phyloP scores from a whole-genome alignment of 2,888 invertebrate species.

The Xylota segnis region DNA sequence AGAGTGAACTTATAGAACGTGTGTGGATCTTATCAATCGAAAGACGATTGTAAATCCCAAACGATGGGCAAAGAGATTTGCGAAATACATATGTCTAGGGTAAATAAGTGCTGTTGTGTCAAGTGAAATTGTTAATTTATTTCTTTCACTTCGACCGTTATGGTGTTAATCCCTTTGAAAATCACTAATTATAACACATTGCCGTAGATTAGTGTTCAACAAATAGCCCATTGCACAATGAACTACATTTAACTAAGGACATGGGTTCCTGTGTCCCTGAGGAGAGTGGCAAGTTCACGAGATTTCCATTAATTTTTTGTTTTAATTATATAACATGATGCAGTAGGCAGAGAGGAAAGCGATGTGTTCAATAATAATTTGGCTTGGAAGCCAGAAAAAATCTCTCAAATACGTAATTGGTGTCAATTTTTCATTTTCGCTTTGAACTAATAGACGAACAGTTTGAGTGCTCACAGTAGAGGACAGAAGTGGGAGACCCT shows the following conservation, averaged over 20 bases:
- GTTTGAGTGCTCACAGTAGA: conserved; percentile 28
- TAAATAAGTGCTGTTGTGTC: conserved; percentile 6
- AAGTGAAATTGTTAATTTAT: conserved; percentile 7
- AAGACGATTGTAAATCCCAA: conserved; percentile 21
- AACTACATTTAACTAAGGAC: conserved; percentile 11
- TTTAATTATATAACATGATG: conserved; percentile 22
- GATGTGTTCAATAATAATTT: conserved; percentile 59
- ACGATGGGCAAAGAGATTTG: conserved; percentile 12
- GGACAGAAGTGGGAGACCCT: conserved; percentile 3
- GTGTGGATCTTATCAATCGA: conserved; percentile 60
- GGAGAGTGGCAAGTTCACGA: conserved; percentile 32
- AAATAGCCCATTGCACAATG: conserved; percentile 31
- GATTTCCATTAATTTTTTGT: conserved; percentile 9
- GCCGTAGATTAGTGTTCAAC: conserved; percentile 16
- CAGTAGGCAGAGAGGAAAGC: conserved; percentile 7
- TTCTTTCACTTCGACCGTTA: neutral
- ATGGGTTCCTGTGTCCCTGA: conserved; percentile 27
- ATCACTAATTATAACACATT: conserved; percentile 17
- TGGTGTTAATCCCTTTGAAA: conserved; percentile 9
- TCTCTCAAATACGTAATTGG: conserved; percentile 49
- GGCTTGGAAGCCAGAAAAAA: conserved; percentile 54
- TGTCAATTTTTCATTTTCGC: conserved; percentile 61
- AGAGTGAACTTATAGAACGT: conserved; percentile 3
- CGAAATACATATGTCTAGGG: conserved; percentile 22
- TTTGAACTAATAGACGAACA: conserved; percentile 40